Evolutionary conservation across 2,888 invertebrate genomes (phyloP), one percentile per base, ranked within the genome.

Genomic region (Cheilosia pagana): DNA sequence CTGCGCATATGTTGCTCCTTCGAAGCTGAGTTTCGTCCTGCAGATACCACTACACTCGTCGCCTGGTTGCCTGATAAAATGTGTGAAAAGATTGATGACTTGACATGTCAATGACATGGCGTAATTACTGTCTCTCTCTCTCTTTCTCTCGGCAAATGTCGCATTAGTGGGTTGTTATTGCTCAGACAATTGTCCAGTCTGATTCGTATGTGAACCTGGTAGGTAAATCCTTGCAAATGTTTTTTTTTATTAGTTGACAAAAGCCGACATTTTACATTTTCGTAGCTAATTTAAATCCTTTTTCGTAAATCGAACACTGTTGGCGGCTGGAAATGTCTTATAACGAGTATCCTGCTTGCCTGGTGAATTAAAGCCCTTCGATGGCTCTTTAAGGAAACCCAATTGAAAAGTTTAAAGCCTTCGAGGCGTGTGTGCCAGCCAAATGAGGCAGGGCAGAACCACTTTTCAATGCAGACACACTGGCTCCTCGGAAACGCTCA

Each of bases 51-150:
- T 78, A 21, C 78, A 23, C 41, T n/a, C n/a, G 14, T 7, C 35
- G 81, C 55, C 91, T 91, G 91, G 81, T 89, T 87, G 79, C 91
- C 91, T 91, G 89, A 88, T 91, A 87, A 82, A 90, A 90, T 88
- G 88, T 87, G 89, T 88, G 89, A 90, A 91, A 91, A 91, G 91
- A 91, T 91, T 91, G 91, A 91, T 91, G 91, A 91, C 90, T 91
- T 91, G 91, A 91, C 91, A 89, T 90, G 91, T 91, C 90, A 91
- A 91, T 91, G 91, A 91, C 89, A 89, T 72, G 87, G 70, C 76
- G 65, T 75, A 81, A 86, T 81, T 82, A n/a, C n/a, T n/a, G n/a
- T n/a, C n/a, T n/a, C n/a, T n/a, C n/a, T n/a, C n/a, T n/a, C 48
- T 63, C 59, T 14, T 71, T 41, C 70, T 55, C 21, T 14, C 28